phyloP scores from a whole-genome alignment of 2,113 vertebrate species.

The Colinus virginianus region DNA sequence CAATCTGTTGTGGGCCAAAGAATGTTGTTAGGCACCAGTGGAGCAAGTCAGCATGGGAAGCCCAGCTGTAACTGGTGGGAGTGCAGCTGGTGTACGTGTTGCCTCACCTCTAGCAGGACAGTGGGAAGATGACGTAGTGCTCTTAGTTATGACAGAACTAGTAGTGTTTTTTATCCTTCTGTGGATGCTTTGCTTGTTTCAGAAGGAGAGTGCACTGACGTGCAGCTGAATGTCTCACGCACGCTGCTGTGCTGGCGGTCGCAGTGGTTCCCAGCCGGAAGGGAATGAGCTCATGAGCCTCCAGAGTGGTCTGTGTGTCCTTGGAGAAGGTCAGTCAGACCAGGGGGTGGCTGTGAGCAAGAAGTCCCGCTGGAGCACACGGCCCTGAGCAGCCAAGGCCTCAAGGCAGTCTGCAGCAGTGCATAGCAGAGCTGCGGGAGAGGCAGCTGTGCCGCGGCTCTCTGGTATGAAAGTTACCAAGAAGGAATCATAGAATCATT shows the following conservation, averaged over 20 bases:
- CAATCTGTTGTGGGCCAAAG: rapidly evolving
- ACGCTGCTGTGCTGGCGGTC: background rate
- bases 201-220: background rate
- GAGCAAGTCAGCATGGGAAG: background rate
- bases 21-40: background rate
- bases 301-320: background rate
- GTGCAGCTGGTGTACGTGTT: rapidly evolving
- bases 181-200: background rate
- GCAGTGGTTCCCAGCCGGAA: background rate
- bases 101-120: background rate
- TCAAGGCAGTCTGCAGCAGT: background rate
- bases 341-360: background rate
- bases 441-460: background rate
- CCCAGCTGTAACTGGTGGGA: rapidly evolving
- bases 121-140: background rate
- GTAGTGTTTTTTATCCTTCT: background rate
- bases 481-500: too few relatives aligned
- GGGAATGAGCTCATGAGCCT: background rate
- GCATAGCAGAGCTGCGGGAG: background rate
- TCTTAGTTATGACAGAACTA: background rate
- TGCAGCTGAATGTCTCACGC: rapidly evolving
- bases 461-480: background rate
- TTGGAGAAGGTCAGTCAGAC: background rate
- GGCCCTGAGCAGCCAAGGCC: background rate
- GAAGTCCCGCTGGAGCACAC: background rate